Base-by-base conservation (phyloP, 2,888 invertebrate species). In the Andrena flavipes region DNA sequence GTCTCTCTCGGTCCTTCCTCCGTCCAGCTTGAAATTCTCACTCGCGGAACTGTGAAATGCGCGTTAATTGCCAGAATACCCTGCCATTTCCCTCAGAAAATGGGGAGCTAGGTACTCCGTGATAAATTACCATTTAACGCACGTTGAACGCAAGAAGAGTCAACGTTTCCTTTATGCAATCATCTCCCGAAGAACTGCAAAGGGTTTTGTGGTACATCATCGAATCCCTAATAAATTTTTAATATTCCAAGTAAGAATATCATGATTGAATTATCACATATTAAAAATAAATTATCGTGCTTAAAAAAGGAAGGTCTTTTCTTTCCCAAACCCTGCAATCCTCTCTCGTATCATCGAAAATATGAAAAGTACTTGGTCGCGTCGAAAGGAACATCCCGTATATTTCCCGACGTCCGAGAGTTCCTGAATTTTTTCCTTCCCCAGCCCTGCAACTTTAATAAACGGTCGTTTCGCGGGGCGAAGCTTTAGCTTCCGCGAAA, bases 41-140 rank as follows among this genome's bases (percentile, higher is more conserved):
- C 3, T 4, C 51, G 0, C 3, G 51, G 26, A 35, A 48, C n/a
- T 49, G 20, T 5, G 26, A 48, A 20, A 7, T n/a, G 3, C 29
- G 16, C 56, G 80, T 80, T 80, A 80, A 80, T 84, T 84, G 70
- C 26, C 29, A 30, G 29, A 56, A 49, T 20, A 76, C 8, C 29
- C 60, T 29, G 59, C 56, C 59, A 56, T 8, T 51, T 23, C 20
- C 56, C 33, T 7, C 8, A 20, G 63, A 26, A 59, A 71, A 68
- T 51, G 23, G 67, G 42, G 56, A 73, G 64, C 29, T 67, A 42
- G 29, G 60, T 49, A 20, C 10, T 64, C 23, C 51, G 64, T 80
- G 77, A 86, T 86, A 79, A 86, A 86, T 86, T 85, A 82, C 33
- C 42, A 49, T 49, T 13, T 42, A 51, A 62, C 71, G 56, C 56